Percentiles rank a stretch among this genome's conserved stretches.
These are phyloP conservation scores for Lasiurus borealis DNA, from an alignment of 2,113 vertebrate genomes.

Conservation along the genomic window DNA sequence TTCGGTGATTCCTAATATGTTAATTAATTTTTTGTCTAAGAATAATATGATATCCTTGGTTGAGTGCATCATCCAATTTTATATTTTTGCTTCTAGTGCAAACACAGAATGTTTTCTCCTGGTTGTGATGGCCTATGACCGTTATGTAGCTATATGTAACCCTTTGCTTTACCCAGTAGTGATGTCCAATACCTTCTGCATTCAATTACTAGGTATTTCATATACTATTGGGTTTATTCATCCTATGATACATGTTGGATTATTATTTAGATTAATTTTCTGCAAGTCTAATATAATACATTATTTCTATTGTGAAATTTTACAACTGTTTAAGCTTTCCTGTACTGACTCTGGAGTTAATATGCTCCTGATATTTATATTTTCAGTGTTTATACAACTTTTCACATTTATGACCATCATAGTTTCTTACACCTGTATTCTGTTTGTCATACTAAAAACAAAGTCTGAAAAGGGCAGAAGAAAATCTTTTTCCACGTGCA, in stretches of 20 bases:
- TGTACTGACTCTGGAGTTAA: constrained; percentile 72
- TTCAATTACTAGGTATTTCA: constrained; percentile 56
- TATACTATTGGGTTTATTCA: constrained; percentile 72
- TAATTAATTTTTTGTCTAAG: constrained; percentile 59
- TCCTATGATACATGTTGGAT: constrained; percentile 67
- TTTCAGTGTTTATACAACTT: constrained; percentile 66
- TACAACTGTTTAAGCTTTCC: constrained; percentile 76
- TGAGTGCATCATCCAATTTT: constrained; percentile 74
- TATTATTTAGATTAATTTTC: constrained; percentile 82
- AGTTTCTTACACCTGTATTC: constrained; percentile 61
- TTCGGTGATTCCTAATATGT: constrained; percentile 72
- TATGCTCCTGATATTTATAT: constrained; percentile 66
- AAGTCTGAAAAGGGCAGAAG: constrained; percentile 32
- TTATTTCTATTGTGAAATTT: constrained; percentile 80
- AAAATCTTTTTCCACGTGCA: constrained; percentile 69
- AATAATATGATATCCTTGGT: constrained; percentile 11
- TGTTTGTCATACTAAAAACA: constrained; percentile 64
- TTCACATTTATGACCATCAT: constrained; percentile 70
- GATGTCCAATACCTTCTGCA: constrained; percentile 69
- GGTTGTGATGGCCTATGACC: constrained; percentile 76
- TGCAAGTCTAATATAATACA: constrained; percentile 82
- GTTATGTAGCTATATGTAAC: constrained; percentile 76
- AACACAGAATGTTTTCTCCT: constrained; percentile 80
- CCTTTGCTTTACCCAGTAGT: constrained; percentile 72
- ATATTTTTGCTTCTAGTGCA: constrained; percentile 72